These are phyloP conservation scores for Scolopax rusticola DNA, from an alignment of 2,797 vertebrate genomes.

Conservation along the genomic window DNA sequence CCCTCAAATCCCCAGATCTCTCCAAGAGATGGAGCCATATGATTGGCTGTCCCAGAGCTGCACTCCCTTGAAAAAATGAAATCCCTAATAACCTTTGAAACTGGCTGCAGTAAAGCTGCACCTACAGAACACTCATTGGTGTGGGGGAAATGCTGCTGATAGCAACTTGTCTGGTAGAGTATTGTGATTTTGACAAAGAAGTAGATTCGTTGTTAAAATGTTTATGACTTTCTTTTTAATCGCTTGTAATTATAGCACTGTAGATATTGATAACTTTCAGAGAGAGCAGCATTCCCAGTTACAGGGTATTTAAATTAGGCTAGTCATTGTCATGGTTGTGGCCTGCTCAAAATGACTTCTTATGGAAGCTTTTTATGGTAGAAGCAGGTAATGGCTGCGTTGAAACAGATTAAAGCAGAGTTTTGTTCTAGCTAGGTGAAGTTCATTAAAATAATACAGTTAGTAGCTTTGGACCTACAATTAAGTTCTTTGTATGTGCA, in stretches of 20 bases:
- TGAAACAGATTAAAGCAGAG: neutral
- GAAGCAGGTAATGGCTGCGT: neutral
- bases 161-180: neutral
- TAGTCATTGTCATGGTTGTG: neutral
- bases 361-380: neutral
- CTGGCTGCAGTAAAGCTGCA: neutral
- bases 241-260: neutral
- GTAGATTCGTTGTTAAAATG: neutral
- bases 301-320: neutral
- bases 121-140: neutral
- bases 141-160: neutral
- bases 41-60: neutral
- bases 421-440: neutral
- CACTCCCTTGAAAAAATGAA: neutral
- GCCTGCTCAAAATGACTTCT: neutral
- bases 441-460: neutral
- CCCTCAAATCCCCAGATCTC: neutral
- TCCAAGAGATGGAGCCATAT: neutral
- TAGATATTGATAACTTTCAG: neutral
- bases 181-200: neutral
- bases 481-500: neutral
- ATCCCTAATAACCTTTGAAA: neutral
- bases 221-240: neutral
- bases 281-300: neutral
- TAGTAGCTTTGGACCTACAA: neutral